Conservation (phyloP, 2,113 vertebrate genomes). For the Epinephelus cyanopodus region DNA sequence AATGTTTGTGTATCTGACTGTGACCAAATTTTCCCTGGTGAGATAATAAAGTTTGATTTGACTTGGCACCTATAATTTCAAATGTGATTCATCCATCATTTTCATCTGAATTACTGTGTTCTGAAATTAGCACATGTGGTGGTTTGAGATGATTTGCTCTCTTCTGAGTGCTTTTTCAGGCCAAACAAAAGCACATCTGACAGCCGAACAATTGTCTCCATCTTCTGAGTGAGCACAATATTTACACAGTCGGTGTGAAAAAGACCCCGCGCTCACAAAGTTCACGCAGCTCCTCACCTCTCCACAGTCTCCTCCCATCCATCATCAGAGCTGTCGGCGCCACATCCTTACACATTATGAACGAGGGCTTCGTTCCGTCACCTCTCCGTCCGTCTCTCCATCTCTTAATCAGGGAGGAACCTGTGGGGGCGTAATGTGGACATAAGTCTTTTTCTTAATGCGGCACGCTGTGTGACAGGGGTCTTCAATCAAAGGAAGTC, state of each 20-base stretch:
- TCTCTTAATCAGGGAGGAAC: slow-evolving; percentile 60
- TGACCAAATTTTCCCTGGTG: no score
- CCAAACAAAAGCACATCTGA: slow-evolving; percentile 23
- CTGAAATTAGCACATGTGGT: not conserved
- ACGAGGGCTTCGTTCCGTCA: slow-evolving; percentile 30
- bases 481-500: slow-evolving; percentile 63
- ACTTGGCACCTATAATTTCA: not conserved
- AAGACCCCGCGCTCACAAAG: not conserved
- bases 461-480: slow-evolving; percentile 43
- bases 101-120: not conserved
- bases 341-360: slow-evolving; percentile 53
- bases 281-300: slow-evolving; percentile 40
- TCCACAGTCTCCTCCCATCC: slow-evolving; percentile 35
- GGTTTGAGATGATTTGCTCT: not conserved
- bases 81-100: not conserved
- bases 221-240: slow-evolving; percentile 29
- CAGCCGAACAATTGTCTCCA: not conserved
- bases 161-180: not conserved
- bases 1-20: no score
- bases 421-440: slow-evolving; percentile 48
- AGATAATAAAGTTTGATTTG: slow-evolving; percentile 1
- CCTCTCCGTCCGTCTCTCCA: slow-evolving; percentile 19
- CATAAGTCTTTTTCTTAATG: slow-evolving; percentile 65
- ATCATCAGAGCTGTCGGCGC: slow-evolving; percentile 52
- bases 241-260: slow-evolving; percentile 31